These are phyloP conservation scores for Paedocypris sp. DNA, from an alignment of 2,113 vertebrate genomes.

Conservation along the genomic window DNA sequence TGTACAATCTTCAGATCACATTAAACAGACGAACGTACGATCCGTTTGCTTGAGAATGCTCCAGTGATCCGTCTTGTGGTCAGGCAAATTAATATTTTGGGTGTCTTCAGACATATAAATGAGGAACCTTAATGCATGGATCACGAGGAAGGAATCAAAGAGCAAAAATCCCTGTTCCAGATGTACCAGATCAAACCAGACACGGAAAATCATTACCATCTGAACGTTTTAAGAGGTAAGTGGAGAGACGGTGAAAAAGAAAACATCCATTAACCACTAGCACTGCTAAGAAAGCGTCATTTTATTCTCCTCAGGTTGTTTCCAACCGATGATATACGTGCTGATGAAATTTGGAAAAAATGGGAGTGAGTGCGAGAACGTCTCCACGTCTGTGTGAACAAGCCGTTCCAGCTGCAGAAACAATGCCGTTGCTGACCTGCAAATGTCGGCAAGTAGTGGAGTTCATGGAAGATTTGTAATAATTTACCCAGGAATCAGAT, in stretches of 20 bases:
- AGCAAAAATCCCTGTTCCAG: conserved; percentile 22
- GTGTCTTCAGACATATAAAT: neutral
- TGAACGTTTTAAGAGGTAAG: conserved; percentile 28
- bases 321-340: conserved; percentile 21
- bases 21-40: no score
- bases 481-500: conserved; percentile 5
- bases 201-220: conserved; percentile 27
- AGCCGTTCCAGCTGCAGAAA: conserved; percentile 30
- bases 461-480: conserved; percentile 21
- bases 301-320: conserved; percentile 18
- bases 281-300: conserved; percentile 22
- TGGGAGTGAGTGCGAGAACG: conserved; percentile 7
- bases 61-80: conserved; percentile 12
- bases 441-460: conserved; percentile 24
- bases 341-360: conserved; percentile 19
- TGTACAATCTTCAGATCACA: no score
- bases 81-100: conserved; percentile 16
- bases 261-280: conserved; percentile 19
- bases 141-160: conserved; percentile 22
- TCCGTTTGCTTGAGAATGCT: conserved; percentile 17
- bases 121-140: neutral
- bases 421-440: conserved; percentile 27
- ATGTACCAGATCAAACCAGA: conserved; percentile 28
- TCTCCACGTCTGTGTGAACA: conserved; percentile 23
- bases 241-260: conserved; percentile 5